These are phyloP conservation scores for Typhlomys cinereus DNA, from an alignment of 2,113 vertebrate species.

Conservation along the genomic window DNA sequence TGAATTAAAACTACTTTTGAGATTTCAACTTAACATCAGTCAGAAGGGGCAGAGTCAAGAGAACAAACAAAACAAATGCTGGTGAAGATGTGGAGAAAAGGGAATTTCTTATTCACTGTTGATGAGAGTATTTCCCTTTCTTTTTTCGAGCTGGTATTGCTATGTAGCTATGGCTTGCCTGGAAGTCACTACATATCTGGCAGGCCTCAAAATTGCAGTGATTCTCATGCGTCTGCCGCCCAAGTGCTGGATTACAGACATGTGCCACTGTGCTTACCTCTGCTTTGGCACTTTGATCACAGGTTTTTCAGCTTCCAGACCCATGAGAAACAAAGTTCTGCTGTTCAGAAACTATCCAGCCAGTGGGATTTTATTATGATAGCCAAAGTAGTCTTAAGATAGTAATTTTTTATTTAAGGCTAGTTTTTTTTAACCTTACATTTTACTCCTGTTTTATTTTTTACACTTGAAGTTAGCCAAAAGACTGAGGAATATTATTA, in stretches of 20 bases:
- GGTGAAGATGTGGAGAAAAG: too few species aligned
- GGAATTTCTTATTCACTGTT: too few species aligned
- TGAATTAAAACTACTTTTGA: too few species aligned
- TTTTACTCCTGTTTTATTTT: conserved; percentile 28
- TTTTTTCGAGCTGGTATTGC: too few species aligned
- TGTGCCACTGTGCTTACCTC: neutral
- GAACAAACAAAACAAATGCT: too few species aligned
- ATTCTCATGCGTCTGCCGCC: neutral
- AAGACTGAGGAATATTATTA: too few species aligned
- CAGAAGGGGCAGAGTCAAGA: too few species aligned
- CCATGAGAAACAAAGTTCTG: conserved; percentile 9
- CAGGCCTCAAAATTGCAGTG: too few species aligned
- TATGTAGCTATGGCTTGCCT: too few species aligned
- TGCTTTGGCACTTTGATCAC: neutral
- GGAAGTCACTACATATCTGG: too few species aligned
- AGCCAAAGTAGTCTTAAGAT: neutral
- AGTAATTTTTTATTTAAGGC: conserved; percentile 33
- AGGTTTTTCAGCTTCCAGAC: neutral
- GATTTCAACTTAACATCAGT: too few species aligned
- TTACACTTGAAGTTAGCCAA: neutral
- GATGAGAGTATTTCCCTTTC: too few species aligned
- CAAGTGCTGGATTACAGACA: neutral
- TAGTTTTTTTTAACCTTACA: conserved; percentile 35
- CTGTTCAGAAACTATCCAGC: neutral
- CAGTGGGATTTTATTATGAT: neutral